Evolutionary conservation across 2,113 vertebrate genomes (phyloP).

Genomic region (Epinephelus cyanopodus): DNA sequence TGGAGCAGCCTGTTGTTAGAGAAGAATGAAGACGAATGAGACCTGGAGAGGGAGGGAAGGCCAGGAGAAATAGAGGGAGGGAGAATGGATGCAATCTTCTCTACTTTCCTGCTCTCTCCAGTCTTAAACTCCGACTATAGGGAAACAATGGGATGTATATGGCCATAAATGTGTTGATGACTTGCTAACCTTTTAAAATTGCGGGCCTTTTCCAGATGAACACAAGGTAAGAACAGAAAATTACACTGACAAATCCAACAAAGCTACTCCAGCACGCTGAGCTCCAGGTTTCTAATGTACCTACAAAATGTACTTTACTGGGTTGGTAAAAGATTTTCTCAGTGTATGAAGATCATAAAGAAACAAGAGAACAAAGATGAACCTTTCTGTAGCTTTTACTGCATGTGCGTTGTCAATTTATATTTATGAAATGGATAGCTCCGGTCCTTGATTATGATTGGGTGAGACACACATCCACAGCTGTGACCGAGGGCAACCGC

Average conservation of each 20-base stretch:
- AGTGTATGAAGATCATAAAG: background rate
- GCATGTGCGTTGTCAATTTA: background rate
- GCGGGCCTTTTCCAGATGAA: background rate
- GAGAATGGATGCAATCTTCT: slow-evolving; percentile 17
- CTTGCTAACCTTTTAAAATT: slow-evolving; percentile 4
- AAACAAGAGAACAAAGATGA: background rate
- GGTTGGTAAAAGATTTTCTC: background rate
- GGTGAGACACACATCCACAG: no score
- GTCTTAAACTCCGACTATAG: background rate
- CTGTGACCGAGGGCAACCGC: no score
- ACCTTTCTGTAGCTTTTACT: background rate
- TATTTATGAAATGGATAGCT: no score
- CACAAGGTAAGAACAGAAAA: slow-evolving; percentile 13
- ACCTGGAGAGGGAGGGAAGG: slow-evolving; percentile 35
- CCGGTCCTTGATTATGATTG: no score
- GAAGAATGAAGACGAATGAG: slow-evolving; percentile 72
- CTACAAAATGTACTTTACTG: background rate
- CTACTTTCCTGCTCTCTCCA: background rate
- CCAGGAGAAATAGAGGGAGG: slow-evolving; percentile 20
- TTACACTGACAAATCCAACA: background rate
- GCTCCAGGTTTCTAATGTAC: background rate
- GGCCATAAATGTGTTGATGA: background rate
- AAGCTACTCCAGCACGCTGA: background rate
- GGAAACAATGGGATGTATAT: background rate
- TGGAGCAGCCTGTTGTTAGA: slow-evolving; percentile 59